Conservation (phyloP, 2,888 invertebrate genomes). For the Agrypnus murinus region DNA sequence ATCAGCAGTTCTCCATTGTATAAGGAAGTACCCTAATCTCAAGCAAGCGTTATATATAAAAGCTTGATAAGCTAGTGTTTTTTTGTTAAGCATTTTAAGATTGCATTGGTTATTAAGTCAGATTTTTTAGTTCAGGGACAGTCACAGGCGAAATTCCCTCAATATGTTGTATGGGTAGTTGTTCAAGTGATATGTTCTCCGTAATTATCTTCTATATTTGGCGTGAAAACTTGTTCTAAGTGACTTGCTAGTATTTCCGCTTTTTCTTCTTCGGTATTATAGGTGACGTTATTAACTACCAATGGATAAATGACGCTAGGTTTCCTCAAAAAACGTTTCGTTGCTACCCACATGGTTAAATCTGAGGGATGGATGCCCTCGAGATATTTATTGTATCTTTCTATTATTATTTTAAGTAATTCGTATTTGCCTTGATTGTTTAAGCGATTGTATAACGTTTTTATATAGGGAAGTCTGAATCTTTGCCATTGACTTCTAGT, state of each 20-base stretch:
- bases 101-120: not conserved
- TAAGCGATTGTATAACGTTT: constrained; percentile 5
- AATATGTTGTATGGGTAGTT: not conserved
- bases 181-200: not conserved
- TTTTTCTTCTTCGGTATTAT: not conserved
- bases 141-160: not conserved
- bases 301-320: constrained; percentile 3
- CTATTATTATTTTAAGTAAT: too few relatives aligned
- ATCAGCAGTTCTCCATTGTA: constrained; percentile 23
- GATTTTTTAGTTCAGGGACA: constrained; percentile 5
- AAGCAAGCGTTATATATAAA: constrained; percentile 2
- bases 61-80: not conserved
- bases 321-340: not conserved
- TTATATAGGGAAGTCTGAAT: not conserved
- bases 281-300: not conserved
- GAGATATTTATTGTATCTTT: not conserved
- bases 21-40: constrained; percentile 21
- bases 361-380: not conserved
- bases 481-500: too few relatives aligned
- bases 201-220: constrained; percentile 10
- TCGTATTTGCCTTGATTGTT: not conserved
- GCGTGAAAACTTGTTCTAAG: constrained; percentile 5
- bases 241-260: not conserved
- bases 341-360: not conserved
- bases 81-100: not conserved